These are phyloP conservation scores for Dendronephthya gigantea DNA, from an alignment of 64 coral and sea anemone genomes.

Conservation along the genomic window DNA sequence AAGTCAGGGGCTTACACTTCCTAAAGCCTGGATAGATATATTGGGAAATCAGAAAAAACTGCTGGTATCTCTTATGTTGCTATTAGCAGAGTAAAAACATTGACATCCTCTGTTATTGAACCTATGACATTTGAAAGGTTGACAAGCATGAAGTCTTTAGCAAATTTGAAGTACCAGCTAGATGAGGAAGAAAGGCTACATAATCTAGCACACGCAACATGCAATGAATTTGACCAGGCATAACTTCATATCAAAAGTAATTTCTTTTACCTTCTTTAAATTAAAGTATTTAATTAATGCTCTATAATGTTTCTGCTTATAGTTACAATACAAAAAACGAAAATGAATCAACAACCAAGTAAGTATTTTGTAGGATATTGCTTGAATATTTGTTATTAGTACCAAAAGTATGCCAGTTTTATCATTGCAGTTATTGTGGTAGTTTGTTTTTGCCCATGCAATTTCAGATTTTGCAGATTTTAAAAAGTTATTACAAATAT, in stretches of 20 bases:
- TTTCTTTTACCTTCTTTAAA: background rate
- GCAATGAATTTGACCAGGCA: background rate
- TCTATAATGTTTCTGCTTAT: background rate
- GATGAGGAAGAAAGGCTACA: background rate
- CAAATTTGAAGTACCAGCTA: background rate
- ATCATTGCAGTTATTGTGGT: background rate
- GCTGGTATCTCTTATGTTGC: background rate
- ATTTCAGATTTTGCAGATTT: background rate
- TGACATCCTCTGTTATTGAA: background rate
- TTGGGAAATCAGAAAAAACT: background rate
- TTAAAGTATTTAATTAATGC: background rate
- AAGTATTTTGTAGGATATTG: background rate
- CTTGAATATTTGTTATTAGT: background rate
- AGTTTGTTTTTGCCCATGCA: too few relatives aligned
- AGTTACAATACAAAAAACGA: background rate
- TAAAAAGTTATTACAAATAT: background rate
- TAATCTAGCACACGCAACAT: background rate
- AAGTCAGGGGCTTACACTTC: background rate
- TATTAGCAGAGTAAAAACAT: background rate
- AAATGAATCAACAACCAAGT: background rate
- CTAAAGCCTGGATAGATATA: background rate
- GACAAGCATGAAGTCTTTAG: background rate
- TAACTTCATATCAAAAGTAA: background rate
- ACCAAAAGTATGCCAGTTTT: background rate
- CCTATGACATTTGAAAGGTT: background rate